Percentiles rank a stretch among this genome's conserved stretches.
phyloP scores from a whole-genome alignment of 2,888 invertebrate species.

The Tetragnatha montana region DNA sequence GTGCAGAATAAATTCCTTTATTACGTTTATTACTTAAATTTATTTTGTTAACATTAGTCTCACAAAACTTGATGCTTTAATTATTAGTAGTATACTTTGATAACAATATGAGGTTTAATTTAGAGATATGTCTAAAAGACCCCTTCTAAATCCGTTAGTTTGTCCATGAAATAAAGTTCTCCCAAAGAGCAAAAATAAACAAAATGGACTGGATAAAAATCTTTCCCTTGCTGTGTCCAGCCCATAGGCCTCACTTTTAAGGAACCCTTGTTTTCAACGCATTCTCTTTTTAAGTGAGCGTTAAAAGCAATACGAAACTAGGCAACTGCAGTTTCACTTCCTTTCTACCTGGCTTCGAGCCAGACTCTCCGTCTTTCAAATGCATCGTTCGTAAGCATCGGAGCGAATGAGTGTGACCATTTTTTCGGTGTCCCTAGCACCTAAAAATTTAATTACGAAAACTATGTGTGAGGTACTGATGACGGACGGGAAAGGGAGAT shows the following conservation, averaged over 20 bases:
- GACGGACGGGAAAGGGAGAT: background rate
- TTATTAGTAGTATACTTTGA: too few relatives aligned
- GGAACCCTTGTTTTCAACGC: background rate
- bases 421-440: background rate
- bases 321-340: background rate
- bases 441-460: constrained; percentile 13
- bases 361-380: constrained; percentile 32
- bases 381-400: constrained; percentile 10
- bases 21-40: too few relatives aligned
- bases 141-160: background rate
- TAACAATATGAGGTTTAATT: too few relatives aligned
- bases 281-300: background rate
- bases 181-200: background rate
- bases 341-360: constrained; percentile 18
- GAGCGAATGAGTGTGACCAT: constrained; percentile 4
- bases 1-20: too few relatives aligned
- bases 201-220: background rate
- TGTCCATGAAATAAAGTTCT: background rate
- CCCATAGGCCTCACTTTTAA: too few relatives aligned
- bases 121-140: too few relatives aligned
- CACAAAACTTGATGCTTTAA: too few relatives aligned
- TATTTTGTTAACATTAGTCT: too few relatives aligned
- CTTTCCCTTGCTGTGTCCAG: too few relatives aligned
- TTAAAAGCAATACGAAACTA: constrained; percentile 5
- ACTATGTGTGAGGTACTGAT: background rate